These are phyloP conservation scores for Dermochelys coriacea DNA, from an alignment of 2,797 vertebrate genomes.

Conservation along the genomic window DNA sequence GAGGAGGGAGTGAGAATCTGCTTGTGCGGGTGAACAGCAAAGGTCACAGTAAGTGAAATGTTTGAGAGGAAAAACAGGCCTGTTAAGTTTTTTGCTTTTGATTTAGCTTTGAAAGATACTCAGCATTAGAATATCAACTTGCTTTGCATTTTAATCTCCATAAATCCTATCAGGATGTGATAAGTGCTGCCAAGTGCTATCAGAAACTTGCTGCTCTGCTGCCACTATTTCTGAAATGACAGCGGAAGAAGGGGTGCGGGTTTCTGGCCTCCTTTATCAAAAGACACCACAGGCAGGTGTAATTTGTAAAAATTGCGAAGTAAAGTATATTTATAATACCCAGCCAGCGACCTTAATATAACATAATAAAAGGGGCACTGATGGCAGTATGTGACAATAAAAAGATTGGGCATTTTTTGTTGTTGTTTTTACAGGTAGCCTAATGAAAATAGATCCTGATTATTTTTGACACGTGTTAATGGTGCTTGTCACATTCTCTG, in stretches of 20 bases:
- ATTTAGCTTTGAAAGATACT: background rate
- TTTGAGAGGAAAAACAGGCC: conserved; percentile 38
- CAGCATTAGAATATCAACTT: conserved; percentile 25
- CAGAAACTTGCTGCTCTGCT: background rate
- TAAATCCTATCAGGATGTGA: background rate
- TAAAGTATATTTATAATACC: background rate
- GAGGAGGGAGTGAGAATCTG: background rate
- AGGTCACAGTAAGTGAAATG: conserved; percentile 30
- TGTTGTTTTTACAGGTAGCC: conserved; percentile 6
- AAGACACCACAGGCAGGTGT: background rate
- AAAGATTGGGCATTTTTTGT: background rate
- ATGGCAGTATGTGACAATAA: background rate
- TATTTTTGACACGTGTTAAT: conserved; percentile 47
- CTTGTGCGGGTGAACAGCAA: background rate
- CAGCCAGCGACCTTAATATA: background rate
- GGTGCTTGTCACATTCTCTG: conserved; percentile 58
- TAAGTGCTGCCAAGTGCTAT: background rate
- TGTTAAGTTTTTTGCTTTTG: conserved; percentile 18
- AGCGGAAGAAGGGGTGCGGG: background rate
- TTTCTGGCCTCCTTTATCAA: background rate
- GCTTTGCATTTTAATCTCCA: conserved; percentile 61
- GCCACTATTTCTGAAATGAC: background rate
- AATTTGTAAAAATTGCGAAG: background rate
- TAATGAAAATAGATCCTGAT: conserved; percentile 34
- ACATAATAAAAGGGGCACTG: conserved; percentile 20